phyloP scores from a whole-genome alignment of 2,797 vertebrate genomes.

The Antrozous pallidus region DNA sequence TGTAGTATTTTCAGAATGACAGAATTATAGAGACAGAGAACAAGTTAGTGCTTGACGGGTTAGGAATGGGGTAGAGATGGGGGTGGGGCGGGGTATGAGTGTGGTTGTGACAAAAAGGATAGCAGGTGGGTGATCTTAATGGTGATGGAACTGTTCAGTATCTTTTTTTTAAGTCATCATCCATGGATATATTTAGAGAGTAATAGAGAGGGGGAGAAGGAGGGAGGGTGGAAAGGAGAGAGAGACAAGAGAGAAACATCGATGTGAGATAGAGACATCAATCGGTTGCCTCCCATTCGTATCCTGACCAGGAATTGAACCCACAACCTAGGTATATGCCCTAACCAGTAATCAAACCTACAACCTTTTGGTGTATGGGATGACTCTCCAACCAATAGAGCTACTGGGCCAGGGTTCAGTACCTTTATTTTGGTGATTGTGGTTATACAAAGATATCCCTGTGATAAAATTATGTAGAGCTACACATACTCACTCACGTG shows the following conservation, averaged over 20 bases:
- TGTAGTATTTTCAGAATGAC: neutral
- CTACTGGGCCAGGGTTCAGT: no score
- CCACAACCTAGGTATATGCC: neutral
- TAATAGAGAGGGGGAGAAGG: neutral
- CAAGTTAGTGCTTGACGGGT: neutral
- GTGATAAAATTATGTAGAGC: neutral
- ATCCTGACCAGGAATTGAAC: neutral
- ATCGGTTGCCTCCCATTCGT: neutral
- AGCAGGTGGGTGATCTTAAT: neutral
- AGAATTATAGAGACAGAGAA: neutral
- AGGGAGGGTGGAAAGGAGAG: no score
- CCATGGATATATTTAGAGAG: neutral
- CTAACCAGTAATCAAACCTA: neutral
- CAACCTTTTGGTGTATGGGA: neutral
- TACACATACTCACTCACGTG: accelerated
- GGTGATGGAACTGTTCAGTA: neutral
- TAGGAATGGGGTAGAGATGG: neutral
- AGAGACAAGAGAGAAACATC: neutral
- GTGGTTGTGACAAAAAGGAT: neutral
- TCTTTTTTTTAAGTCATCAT: neutral
- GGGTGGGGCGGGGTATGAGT: no score
- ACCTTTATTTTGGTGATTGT: neutral
- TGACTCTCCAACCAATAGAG: no score
- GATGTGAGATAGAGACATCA: neutral
- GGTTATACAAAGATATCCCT: neutral